These are phyloP conservation scores for Bombus sylvicola DNA, from an alignment of 1,140 invertebrate species.

Conservation along the genomic window DNA sequence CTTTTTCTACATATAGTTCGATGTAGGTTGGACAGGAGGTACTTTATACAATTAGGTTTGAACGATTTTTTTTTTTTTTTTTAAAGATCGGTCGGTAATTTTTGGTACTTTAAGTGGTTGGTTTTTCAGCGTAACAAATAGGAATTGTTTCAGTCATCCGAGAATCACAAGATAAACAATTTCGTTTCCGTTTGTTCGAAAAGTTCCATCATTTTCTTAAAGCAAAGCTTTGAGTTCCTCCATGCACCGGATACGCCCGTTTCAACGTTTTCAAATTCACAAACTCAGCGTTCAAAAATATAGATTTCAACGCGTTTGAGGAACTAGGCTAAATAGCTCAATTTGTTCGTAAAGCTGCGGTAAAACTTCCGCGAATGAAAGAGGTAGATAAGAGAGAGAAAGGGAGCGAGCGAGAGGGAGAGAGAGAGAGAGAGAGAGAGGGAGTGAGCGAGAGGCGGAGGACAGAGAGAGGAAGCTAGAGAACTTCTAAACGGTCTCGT, in stretches of 20 bases:
- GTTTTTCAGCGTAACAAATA: too few relatives aligned
- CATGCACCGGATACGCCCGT: too few relatives aligned
- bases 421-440: too few relatives aligned
- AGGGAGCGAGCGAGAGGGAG: too few relatives aligned
- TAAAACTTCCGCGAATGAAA: neutral
- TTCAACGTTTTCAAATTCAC: neutral
- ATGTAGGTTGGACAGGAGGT: neutral
- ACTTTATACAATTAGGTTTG: neutral
- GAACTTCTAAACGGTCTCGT: conserved; percentile 26
- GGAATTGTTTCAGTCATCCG: neutral
- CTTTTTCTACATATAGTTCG: neutral
- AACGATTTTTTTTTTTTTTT: neutral
- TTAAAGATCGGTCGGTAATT: too few relatives aligned
- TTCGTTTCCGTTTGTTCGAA: neutral
- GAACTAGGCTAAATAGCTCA: neutral
- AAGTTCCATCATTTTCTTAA: neutral
- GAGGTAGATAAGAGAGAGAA: neutral
- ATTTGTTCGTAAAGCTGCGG: neutral
- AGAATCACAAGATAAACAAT: neutral
- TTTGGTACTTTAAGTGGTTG: too few relatives aligned
- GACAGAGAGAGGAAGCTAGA: neutral
- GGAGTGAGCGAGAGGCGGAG: too few relatives aligned
- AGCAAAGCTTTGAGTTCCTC: too few relatives aligned
- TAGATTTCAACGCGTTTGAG: neutral
- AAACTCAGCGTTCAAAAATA: neutral